Percentiles rank a stretch among this genome's conserved stretches.
Evolutionary conservation across 1,140 invertebrate species (phyloP).

Genomic region (Oncopodura yosiiana): DNA sequence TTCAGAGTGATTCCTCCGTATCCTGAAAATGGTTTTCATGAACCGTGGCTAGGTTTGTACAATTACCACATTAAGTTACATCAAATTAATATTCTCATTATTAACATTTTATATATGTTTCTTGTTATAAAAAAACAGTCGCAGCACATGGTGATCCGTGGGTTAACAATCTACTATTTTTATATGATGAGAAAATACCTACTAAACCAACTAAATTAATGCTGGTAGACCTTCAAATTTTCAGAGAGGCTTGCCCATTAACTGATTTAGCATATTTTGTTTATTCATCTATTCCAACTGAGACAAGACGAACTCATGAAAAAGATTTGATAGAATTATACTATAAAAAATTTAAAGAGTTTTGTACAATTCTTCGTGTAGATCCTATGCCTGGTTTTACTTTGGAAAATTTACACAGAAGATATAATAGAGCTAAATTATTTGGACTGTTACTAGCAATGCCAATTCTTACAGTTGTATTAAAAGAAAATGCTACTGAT

Average conservation of each 20-base stretch:
- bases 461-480: slow-evolving; percentile 4
- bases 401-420: slow-evolving; percentile 1
- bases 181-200: slow-evolving; percentile 39
- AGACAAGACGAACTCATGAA: slow-evolving; percentile 28
- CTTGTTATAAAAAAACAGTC: too few relatives aligned
- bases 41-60: too few relatives aligned
- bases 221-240: slow-evolving; percentile 20
- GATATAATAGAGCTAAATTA: slow-evolving; percentile 19
- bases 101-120: too few relatives aligned
- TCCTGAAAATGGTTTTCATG: too few relatives aligned
- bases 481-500: not conserved
- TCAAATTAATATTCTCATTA: too few relatives aligned
- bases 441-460: slow-evolving; percentile 14
- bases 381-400: slow-evolving; percentile 17
- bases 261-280: slow-evolving; percentile 23
- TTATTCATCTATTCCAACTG: slow-evolving; percentile 10
- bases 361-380: slow-evolving; percentile 4
- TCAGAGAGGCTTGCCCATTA: slow-evolving; percentile 14
- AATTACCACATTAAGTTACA: too few relatives aligned
- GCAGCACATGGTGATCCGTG: slow-evolving; percentile 62
- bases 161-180: slow-evolving; percentile 59
- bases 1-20: slow-evolving; percentile 1
- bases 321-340: slow-evolving; percentile 39
- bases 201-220: slow-evolving; percentile 4
- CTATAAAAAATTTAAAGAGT: slow-evolving; percentile 32